These are phyloP conservation scores for Tryphoninae sp. DNA, from an alignment of 2,888 invertebrate genomes.

Conservation along the genomic window DNA sequence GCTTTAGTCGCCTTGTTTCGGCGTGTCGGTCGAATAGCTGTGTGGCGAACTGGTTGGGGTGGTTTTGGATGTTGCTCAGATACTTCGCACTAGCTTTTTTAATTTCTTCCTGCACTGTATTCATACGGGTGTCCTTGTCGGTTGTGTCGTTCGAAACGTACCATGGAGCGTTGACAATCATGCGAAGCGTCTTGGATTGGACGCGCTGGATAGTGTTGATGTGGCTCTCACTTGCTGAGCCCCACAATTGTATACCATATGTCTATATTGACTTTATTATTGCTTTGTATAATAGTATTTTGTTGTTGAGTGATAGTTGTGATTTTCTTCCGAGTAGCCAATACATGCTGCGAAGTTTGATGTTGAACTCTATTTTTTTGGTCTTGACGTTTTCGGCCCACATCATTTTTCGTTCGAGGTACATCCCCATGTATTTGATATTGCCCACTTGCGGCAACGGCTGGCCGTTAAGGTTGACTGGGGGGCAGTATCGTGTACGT, in stretches of 20 bases:
- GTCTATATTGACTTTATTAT: slow-evolving; percentile 60
- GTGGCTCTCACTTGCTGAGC: slow-evolving; percentile 30
- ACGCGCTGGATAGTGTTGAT: slow-evolving; percentile 1
- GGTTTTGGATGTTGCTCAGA: no score
- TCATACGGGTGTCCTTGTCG: background rate
- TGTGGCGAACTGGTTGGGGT: no score
- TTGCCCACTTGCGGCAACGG: slow-evolving; percentile 51
- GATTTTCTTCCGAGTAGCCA: slow-evolving; percentile 58
- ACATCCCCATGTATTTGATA: slow-evolving; percentile 67
- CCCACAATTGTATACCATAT: slow-evolving; percentile 58
- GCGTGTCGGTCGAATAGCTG: no score
- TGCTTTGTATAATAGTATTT: slow-evolving; percentile 54
- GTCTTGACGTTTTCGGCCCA: slow-evolving; percentile 60
- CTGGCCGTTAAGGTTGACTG: slow-evolving; percentile 55
- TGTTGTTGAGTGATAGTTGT: slow-evolving; percentile 47
- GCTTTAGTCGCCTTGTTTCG: no score
- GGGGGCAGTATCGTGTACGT: slow-evolving; percentile 45
- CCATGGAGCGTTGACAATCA: slow-evolving; percentile 18
- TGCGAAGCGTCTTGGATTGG: slow-evolving; percentile 6
- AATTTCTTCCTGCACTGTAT: no score
- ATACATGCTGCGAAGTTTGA: slow-evolving; percentile 42
- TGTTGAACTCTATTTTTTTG: slow-evolving; percentile 58
- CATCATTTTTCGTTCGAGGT: slow-evolving; percentile 62
- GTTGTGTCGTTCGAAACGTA: slow-evolving; percentile 1
- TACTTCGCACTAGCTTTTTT: no score